These are phyloP conservation scores for Sceliomorpha sp. DNA, from an alignment of 2,888 invertebrate genomes.

Conservation along the genomic window DNA sequence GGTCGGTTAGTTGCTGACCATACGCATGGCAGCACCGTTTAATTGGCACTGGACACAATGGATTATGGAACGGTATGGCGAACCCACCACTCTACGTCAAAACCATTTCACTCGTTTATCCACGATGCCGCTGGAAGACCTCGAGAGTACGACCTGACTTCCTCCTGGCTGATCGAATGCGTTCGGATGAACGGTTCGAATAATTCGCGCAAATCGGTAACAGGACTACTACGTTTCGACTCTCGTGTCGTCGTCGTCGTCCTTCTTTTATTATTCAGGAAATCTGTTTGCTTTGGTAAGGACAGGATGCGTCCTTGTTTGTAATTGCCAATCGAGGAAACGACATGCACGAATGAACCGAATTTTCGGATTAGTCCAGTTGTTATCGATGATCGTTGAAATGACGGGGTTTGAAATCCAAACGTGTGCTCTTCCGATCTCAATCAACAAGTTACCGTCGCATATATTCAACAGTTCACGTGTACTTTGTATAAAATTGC, in stretches of 20 bases:
- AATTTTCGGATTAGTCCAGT: conserved; percentile 39
- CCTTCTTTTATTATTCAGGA: conserved; percentile 20
- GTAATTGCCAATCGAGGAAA: conserved; percentile 38
- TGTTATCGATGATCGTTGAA: too few relatives aligned
- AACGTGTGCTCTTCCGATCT: too few relatives aligned
- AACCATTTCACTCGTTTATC: conserved; percentile 78
- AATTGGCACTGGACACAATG: conserved; percentile 80
- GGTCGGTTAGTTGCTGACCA: conserved; percentile 77
- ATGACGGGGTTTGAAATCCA: too few relatives aligned
- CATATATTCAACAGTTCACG: too few relatives aligned
- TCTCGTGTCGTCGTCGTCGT: conserved; percentile 40
- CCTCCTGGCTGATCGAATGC: conserved; percentile 49
- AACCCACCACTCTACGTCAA: conserved; percentile 73
- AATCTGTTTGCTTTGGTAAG: conserved; percentile 4
- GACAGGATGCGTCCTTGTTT: conserved; percentile 11
- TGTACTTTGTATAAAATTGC: too few relatives aligned
- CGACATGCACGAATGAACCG: conserved; percentile 19
- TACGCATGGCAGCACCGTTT: conserved; percentile 80
- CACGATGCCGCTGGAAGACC: conserved; percentile 54
- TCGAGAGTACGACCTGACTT: conserved; percentile 57
- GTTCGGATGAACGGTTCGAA: conserved; percentile 41
- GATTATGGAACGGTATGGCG: conserved; percentile 74
- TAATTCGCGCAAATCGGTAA: conserved; percentile 50
- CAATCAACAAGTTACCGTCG: too few relatives aligned
- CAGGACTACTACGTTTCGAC: conserved; percentile 42